Percentiles rank a stretch among this genome's conserved stretches.
Conservation (phyloP, 2,113 vertebrate genomes). For the Triplophysa dalaica region DNA sequence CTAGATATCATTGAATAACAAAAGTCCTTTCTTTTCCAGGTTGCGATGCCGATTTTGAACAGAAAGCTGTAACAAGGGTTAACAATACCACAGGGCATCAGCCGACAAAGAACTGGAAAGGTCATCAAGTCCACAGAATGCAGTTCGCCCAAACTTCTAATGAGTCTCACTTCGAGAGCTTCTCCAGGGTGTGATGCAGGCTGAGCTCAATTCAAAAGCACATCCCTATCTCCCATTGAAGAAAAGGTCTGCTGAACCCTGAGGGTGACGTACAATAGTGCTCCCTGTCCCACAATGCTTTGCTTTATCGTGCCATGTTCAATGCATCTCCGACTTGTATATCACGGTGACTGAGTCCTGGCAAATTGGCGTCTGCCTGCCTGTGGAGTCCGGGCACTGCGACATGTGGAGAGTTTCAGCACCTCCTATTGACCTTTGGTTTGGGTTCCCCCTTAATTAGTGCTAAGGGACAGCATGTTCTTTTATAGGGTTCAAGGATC, state of each 20-base stretch:
- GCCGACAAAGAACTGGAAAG: background rate
- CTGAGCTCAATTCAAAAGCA: background rate
- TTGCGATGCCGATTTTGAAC: background rate
- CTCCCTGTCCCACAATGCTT: constrained; percentile 12
- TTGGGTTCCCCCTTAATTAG: constrained; percentile 57
- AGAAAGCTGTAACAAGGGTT: background rate
- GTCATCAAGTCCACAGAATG: background rate
- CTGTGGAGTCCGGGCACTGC: background rate
- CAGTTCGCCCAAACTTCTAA: constrained; percentile 9
- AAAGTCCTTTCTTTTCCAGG: background rate
- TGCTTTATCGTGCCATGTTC: constrained; percentile 18
- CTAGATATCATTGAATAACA: background rate
- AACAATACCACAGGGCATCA: background rate
- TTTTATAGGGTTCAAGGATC: constrained; percentile 17
- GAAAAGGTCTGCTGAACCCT: constrained; percentile 11
- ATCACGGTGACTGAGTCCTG: constrained; percentile 58
- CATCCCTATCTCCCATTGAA: background rate
- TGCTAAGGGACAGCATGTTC: constrained; percentile 11
- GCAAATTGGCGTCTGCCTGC: constrained; percentile 58
- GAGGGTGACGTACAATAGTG: constrained; percentile 11
- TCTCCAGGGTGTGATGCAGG: background rate
- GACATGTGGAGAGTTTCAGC: constrained; percentile 42
- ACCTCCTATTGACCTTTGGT: constrained; percentile 58
- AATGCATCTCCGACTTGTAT: constrained; percentile 16
- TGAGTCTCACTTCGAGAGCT: background rate